A percentile compares a stretch with the other conserved stretches of the same genome.
These are phyloP conservation scores for Strigamia maritima DNA, from an alignment of 2,888 invertebrate species.

Conservation along the genomic window DNA sequence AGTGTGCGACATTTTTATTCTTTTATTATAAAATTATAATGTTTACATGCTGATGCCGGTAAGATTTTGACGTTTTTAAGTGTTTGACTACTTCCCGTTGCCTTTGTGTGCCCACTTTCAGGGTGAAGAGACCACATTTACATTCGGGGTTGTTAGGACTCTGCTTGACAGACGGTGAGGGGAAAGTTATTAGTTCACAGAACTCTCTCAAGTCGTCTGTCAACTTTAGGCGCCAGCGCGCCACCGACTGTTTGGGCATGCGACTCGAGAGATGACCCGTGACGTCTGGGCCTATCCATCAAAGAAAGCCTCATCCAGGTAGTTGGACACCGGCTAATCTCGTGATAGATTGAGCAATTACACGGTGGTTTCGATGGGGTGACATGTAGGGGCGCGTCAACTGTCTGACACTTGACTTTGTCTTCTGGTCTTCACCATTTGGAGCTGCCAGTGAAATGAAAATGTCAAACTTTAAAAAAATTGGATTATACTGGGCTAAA, in stretches of 20 bases:
- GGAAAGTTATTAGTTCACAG: not conserved
- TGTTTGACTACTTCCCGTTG: too few species aligned
- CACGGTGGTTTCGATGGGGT: not conserved
- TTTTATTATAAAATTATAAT: too few species aligned
- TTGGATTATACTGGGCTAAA: too few species aligned
- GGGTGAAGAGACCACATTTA: too few species aligned
- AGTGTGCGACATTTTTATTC: too few species aligned
- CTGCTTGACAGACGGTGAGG: too few species aligned
- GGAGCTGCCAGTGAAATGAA: not conserved
- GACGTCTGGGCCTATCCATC: not conserved
- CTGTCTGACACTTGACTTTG: not conserved
- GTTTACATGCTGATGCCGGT: too few species aligned
- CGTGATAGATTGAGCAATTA: slow-evolving; percentile 8
- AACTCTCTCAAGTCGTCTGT: not conserved
- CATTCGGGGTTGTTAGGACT: too few species aligned
- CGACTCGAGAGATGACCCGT: not conserved
- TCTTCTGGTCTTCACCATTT: not conserved
- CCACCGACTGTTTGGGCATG: not conserved
- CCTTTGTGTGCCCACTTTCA: too few species aligned
- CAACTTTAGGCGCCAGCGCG: too few species aligned
- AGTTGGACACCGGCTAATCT: not conserved
- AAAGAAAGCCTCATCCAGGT: not conserved
- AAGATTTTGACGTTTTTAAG: too few species aligned
- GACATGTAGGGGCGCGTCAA: not conserved
- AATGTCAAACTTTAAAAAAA: not conserved